Evolutionary conservation across 37 sponge, comb jelly and placozoan species (phyloP), one percentile per base, ranked within the genome.

Genomic region (Aphrocallistes beatrix): DNA sequence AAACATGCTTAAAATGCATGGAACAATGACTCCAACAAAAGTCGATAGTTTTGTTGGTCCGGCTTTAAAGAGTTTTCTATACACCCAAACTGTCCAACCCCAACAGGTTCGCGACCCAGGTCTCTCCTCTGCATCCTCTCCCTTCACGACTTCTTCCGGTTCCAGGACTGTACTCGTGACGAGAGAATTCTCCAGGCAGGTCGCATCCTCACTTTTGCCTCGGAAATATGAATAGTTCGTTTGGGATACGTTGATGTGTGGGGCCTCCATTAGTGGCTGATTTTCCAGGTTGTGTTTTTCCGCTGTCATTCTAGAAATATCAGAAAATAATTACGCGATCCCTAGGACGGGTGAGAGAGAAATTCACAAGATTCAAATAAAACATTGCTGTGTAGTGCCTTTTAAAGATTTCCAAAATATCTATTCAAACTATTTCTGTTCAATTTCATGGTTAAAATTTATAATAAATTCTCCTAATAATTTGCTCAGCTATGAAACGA

Each of bases 1-100:
- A 90, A 98, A 98, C 51, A 98, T 95, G 85, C 94, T 93, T 36
- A 98, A 87, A 39, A 90, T 89, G 83, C 96, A 95, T 8, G 99
- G 99, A 50, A 98, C 85, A 28, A 93, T 91, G 47, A 98, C 99
- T 0, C 99, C 99, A 81, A 90, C 87, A 1, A 98, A 83, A 88
- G 96, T 98, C 0, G 91, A 86, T 37, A 98, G 93, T 84, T 91
- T 95, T 81, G 75, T 60, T 3, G 75, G 75, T 1, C 75, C 75
- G 8, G 75, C 10, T 60, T 60, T 60, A 30, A 60, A 60, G 10
- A 60, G 1, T 60, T 60, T 60, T 28, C 75, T 60, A 30, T 60
- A 60, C 8, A 30, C 75, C 75, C 75, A 60, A 19, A 60, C 8
- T 3, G 34, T 13, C 75, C 75, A 21, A 25, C n/a, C n/a, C 32